These are phyloP conservation scores for Frankliniella intonsa DNA, from an alignment of 2,888 invertebrate genomes.

Conservation along the genomic window DNA sequence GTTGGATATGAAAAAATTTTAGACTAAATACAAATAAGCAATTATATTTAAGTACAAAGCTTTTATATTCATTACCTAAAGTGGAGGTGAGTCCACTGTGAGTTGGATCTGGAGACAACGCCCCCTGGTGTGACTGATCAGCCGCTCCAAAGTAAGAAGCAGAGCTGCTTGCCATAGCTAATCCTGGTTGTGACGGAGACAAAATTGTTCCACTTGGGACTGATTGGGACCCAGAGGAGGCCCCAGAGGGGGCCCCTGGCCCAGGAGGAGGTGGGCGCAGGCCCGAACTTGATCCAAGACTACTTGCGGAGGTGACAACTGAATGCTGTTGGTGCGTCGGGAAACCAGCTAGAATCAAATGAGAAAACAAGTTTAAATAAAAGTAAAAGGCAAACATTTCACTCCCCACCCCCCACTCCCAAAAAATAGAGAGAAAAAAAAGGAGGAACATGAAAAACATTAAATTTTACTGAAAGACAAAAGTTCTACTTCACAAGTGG, in stretches of 20 bases:
- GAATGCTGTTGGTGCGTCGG: neutral
- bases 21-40: no score
- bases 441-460: no score
- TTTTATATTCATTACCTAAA: neutral
- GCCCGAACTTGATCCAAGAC: neutral
- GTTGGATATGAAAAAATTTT: neutral
- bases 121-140: neutral
- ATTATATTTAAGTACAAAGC: neutral
- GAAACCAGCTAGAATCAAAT: conserved; percentile 35
- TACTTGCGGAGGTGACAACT: neutral
- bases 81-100: neutral
- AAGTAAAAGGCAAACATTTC: no score
- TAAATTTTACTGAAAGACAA: no score
- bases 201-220: neutral
- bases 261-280: neutral
- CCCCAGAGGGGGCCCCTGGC: neutral
- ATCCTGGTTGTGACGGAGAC: neutral
- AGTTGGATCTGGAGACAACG: neutral
- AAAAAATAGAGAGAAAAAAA: no score
- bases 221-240: neutral
- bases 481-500: no score
- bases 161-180: neutral
- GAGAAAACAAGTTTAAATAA: conserved; percentile 37
- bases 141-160: neutral
- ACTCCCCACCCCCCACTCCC: no score